Conservation (phyloP, 2,113 vertebrate species). For the Thunnus maccoyii region DNA sequence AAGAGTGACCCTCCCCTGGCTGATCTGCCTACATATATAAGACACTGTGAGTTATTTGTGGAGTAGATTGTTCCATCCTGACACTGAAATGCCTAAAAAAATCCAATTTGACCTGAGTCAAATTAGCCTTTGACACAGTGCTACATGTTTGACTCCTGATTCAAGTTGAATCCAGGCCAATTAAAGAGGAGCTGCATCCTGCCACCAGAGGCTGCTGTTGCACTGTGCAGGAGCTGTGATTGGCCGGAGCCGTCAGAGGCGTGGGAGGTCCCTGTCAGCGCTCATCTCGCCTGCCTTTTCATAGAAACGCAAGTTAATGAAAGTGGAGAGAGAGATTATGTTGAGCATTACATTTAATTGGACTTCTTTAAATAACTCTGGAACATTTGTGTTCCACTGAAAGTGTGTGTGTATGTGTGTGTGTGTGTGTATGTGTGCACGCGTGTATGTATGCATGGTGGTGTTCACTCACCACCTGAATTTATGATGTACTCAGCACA, state of each 20-base stretch:
- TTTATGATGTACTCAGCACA: not conserved
- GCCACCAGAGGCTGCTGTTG: slow-evolving; percentile 81
- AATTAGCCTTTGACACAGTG: slow-evolving; percentile 33
- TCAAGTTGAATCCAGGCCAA: slow-evolving; percentile 1
- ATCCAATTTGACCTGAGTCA: not conserved
- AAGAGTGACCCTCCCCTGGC: not conserved
- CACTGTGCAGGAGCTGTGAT: slow-evolving; percentile 39
- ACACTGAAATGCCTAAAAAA: not conserved
- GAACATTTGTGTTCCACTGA: slow-evolving; percentile 34
- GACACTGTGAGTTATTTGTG: slow-evolving; percentile 1
- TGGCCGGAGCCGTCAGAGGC: slow-evolving; percentile 14
- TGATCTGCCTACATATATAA: not conserved
- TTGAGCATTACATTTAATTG: slow-evolving; percentile 82
- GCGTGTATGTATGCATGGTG: not conserved
- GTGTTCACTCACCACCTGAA: not conserved
- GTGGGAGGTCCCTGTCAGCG: slow-evolving; percentile 64
- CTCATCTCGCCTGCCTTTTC: slow-evolving; percentile 62
- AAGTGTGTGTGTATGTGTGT: not conserved
- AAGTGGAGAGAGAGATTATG: slow-evolving; percentile 80
- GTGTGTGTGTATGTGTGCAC: slow-evolving; percentile 4
- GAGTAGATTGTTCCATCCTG: not conserved
- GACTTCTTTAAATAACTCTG: slow-evolving; percentile 81
- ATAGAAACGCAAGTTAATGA: slow-evolving; percentile 81
- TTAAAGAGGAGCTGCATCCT: not conserved
- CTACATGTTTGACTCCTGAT: slow-evolving; percentile 23